phyloP scores from a whole-genome alignment of 1,140 invertebrate genomes.

The Sarcophaga bullata region DNA sequence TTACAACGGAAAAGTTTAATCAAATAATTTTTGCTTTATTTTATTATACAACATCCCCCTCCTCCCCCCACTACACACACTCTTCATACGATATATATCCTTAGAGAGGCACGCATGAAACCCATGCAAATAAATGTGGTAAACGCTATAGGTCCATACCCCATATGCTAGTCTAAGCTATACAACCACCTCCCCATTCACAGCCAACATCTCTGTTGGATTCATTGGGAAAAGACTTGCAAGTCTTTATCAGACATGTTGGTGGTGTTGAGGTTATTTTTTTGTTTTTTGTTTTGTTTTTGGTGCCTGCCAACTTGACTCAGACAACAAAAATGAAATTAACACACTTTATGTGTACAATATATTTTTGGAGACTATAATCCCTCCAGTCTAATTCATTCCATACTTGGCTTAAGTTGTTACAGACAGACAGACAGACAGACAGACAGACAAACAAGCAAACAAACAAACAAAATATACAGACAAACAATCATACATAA shows the following conservation, averaged over 20 bases:
- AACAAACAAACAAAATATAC: not conserved
- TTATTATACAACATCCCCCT: not conserved
- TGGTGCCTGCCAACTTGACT: not conserved
- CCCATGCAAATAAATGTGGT: not conserved
- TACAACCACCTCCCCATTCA: not conserved
- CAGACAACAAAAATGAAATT: constrained; percentile 37
- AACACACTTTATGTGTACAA: constrained; percentile 38
- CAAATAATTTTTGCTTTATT: constrained; percentile 4
- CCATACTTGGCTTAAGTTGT: constrained; percentile 19
- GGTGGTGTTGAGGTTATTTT: no score
- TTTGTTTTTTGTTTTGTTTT: not conserved
- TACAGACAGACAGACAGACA: not conserved
- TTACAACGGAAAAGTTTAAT: not conserved
- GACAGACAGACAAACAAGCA: not conserved
- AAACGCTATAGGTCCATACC: not conserved
- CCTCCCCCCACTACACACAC: no score
- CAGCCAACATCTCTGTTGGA: no score
- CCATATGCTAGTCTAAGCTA: no score
- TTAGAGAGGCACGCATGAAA: not conserved
- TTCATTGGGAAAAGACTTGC: no score
- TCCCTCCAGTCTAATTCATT: not conserved
- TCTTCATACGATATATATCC: no score
- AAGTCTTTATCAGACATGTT: no score
- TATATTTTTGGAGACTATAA: constrained; percentile 35
- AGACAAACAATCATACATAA: not conserved